These are phyloP conservation scores for Sclerodermus sp. DNA, from an alignment of 2,888 invertebrate species.

Conservation along the genomic window DNA sequence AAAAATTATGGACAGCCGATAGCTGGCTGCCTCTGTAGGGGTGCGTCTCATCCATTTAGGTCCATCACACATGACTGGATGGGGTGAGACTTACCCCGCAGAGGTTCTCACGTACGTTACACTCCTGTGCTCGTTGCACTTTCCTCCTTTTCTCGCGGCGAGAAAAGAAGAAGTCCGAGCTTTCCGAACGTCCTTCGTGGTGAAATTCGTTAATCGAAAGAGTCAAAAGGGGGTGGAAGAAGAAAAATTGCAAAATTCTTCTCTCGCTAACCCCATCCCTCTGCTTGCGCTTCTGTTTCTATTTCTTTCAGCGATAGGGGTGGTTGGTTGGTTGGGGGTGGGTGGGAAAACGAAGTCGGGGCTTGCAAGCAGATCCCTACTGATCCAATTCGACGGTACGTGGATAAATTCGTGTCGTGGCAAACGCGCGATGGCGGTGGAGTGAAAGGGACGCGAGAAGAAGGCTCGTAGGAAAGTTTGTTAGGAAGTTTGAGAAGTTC, in stretches of 20 bases:
- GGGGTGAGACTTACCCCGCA: conserved; percentile 54
- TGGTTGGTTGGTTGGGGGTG: too few species aligned
- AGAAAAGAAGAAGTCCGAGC: too few species aligned
- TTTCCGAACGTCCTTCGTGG: too few species aligned
- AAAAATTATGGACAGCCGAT: conserved; percentile 56
- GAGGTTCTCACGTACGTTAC: conserved; percentile 56
- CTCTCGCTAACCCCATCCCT: neutral
- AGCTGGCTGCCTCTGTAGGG: conserved; percentile 41
- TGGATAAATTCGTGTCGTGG: too few species aligned
- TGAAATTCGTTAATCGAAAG: conserved; percentile 4
- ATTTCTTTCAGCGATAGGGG: too few species aligned
- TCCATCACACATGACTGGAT: conserved; percentile 57
- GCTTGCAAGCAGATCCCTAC: too few species aligned
- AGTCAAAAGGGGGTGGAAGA: neutral
- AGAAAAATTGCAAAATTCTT: neutral
- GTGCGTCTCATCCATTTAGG: conserved; percentile 58
- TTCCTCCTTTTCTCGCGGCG: too few species aligned
- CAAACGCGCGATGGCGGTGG: too few species aligned
- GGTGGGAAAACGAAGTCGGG: too few species aligned
- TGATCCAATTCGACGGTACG: too few species aligned
- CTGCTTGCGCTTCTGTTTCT: neutral
- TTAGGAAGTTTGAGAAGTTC: neutral
- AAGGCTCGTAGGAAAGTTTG: neutral
- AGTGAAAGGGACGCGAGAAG: too few species aligned
- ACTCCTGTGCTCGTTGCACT: too few species aligned